Evolutionary conservation across 2,888 invertebrate genomes (phyloP).

Genomic region (Xestia xanthographa): DNA sequence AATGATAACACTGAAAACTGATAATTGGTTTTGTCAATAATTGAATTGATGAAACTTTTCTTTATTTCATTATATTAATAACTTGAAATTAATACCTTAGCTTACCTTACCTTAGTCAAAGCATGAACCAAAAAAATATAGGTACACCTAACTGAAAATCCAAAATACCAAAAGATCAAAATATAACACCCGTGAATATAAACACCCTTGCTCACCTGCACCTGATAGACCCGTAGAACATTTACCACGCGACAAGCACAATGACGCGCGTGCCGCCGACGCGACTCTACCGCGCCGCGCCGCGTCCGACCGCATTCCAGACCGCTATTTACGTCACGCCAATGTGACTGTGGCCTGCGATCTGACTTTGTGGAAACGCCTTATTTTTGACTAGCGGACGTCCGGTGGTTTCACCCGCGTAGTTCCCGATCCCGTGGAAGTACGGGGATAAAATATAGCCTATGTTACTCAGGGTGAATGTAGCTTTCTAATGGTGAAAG

Average conservation of each 20-base stretch:
- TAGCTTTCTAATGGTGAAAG: too few species aligned
- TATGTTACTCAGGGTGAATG: too few species aligned
- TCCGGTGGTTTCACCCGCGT: too few species aligned
- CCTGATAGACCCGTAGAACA: conserved; percentile 63
- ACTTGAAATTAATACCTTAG: too few species aligned
- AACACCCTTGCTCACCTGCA: conserved; percentile 50
- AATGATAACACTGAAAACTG: neutral
- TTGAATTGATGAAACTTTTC: neutral
- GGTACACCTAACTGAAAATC: neutral
- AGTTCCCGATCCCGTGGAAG: too few species aligned
- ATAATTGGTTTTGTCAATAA: neutral
- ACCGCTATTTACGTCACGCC: conserved; percentile 51
- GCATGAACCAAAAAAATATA: neutral
- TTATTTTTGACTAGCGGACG: conserved; percentile 27
- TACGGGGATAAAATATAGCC: too few species aligned
- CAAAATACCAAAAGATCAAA: neutral
- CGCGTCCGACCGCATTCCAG: conserved; percentile 58
- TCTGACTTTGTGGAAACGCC: conserved; percentile 31
- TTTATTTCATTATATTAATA: too few species aligned
- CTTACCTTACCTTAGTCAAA: neutral
- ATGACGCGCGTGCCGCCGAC: conserved; percentile 48
- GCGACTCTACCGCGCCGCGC: conserved; percentile 14
- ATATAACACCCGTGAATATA: neutral
- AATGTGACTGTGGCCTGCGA: conserved; percentile 54
- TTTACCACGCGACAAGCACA: conserved; percentile 51